Conservation (phyloP, 2,888 invertebrate species). For the Labia minor region DNA sequence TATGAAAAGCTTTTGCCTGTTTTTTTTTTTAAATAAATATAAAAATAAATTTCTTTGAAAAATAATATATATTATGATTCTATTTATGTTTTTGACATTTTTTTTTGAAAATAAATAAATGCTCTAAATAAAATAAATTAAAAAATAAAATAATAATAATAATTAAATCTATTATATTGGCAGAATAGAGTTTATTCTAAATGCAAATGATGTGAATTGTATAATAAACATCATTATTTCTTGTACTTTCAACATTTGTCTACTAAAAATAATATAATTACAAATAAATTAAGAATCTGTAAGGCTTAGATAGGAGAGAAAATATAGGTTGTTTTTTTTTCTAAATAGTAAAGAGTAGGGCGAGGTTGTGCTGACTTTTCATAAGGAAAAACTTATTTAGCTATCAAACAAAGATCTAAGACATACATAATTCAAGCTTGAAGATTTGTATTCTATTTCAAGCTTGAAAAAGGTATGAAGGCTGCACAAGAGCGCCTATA, state of each 20-base stretch:
- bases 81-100: background rate
- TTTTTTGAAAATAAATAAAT: constrained; percentile 2
- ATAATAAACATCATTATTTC: background rate
- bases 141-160: too few relatives aligned
- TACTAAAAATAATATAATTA: background rate
- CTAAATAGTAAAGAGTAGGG: background rate
- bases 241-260: background rate
- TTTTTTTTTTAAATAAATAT: background rate
- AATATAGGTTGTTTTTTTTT: background rate
- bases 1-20: background rate
- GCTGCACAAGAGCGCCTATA: background rate
- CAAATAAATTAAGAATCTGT: background rate
- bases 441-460: background rate
- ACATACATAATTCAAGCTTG: constrained; percentile 4
- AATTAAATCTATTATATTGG: background rate
- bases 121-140: constrained; percentile 1
- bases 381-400: background rate
- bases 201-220: background rate
- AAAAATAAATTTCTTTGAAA: background rate
- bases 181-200: background rate
- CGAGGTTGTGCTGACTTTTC: background rate
- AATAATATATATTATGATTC: background rate
- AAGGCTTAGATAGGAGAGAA: background rate
- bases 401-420: background rate
- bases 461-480: constrained; percentile 5